Percentiles rank a stretch among this genome's conserved stretches.
These are phyloP conservation scores for Passer domesticus DNA, from an alignment of 2,113 vertebrate species.

Conservation along the genomic window DNA sequence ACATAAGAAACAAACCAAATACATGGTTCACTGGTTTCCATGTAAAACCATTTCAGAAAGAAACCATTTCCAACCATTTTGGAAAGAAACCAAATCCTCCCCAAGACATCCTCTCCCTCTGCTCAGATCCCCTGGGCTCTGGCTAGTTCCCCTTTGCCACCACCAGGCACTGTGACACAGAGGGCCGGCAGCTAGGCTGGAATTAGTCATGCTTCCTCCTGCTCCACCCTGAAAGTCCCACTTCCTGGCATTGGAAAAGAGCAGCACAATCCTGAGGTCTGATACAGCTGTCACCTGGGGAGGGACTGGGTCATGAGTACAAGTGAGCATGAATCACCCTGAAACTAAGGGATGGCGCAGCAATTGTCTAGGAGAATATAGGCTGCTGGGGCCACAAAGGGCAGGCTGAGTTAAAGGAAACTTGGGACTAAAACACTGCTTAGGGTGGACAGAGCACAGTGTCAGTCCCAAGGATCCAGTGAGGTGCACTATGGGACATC, in stretches of 20 bases:
- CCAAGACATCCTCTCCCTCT: not conserved
- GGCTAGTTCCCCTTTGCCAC: not conserved
- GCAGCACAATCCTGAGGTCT: constrained; percentile 6
- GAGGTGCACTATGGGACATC: not conserved
- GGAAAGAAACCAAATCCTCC: not conserved
- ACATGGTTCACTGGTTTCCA: not conserved
- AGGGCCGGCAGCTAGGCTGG: not conserved
- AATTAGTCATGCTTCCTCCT: constrained; percentile 34
- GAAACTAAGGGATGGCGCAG: not conserved
- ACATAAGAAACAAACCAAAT: not conserved
- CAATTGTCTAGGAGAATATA: rapidly evolving
- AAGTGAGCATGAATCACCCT: constrained; percentile 20
- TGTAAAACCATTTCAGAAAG: not conserved
- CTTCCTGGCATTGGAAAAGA: constrained; percentile 12
- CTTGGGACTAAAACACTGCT: not conserved
- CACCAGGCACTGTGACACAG: not conserved
- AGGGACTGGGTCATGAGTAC: not conserved
- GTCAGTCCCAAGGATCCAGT: not conserved
- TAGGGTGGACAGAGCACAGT: not conserved
- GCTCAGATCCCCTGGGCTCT: not conserved
- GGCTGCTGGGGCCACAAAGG: not conserved
- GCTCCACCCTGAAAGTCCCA: constrained; percentile 28
- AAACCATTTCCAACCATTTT: not conserved
- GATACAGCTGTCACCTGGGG: not conserved
- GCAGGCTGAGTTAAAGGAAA: not conserved